These are phyloP conservation scores for Acleris sparsana DNA, from an alignment of 2,888 invertebrate genomes.

Conservation along the genomic window DNA sequence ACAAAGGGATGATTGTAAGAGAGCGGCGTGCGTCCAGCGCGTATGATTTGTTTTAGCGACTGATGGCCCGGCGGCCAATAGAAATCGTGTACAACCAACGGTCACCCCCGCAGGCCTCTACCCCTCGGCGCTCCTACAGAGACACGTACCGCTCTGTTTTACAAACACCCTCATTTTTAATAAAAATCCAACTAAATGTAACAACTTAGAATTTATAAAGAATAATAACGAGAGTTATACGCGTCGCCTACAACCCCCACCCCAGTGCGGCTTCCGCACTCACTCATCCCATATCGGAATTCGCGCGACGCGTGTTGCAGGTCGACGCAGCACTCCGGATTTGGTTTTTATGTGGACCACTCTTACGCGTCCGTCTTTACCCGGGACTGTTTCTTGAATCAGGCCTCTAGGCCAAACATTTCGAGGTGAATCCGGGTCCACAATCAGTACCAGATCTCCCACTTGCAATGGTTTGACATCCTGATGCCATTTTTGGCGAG, in stretches of 20 bases:
- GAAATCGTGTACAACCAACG: background rate
- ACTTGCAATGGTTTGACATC: background rate
- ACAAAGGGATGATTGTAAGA: background rate
- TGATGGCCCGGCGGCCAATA: background rate
- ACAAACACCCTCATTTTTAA: constrained; percentile 2
- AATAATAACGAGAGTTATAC: background rate
- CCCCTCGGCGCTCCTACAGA: background rate
- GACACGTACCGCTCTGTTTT: constrained; percentile 1
- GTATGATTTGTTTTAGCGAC: background rate
- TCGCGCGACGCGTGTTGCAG: constrained; percentile 6
- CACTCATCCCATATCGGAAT: constrained; percentile 1
- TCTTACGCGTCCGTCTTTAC: constrained; percentile 1
- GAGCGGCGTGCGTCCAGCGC: background rate
- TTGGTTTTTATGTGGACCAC: background rate
- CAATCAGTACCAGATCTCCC: background rate
- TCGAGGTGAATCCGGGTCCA: background rate
- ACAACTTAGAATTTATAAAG: background rate
- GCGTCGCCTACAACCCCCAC: constrained; percentile 10
- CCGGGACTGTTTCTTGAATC: background rate
- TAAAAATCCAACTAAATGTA: background rate
- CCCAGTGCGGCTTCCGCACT: constrained; percentile 12
- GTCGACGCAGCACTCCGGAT: background rate
- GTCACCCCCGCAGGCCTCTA: background rate
- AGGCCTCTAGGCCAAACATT: constrained; percentile 1
- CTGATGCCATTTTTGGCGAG: constrained; percentile 4